A percentile compares a stretch with the other conserved stretches of the same genome.
Conservation (phyloP, 2,888 invertebrate species). For the Oxyteleia sp. region DNA sequence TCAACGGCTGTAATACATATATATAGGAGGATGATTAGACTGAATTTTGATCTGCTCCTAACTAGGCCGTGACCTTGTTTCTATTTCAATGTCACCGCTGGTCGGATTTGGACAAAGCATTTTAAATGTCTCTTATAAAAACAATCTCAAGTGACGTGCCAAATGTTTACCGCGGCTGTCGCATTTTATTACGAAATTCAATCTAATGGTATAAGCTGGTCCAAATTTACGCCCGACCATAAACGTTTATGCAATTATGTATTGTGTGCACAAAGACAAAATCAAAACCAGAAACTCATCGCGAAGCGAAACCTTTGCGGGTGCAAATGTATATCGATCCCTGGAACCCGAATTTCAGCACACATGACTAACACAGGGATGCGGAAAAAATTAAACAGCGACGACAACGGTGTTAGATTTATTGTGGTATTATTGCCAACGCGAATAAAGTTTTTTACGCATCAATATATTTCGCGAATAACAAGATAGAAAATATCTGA, state of each 20-base stretch:
- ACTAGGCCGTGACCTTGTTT: slow-evolving; percentile 66
- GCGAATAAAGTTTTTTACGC: too few relatives aligned
- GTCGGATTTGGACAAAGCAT: slow-evolving; percentile 53
- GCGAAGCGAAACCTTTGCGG: background rate
- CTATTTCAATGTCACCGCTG: slow-evolving; percentile 52
- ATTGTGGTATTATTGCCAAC: too few relatives aligned
- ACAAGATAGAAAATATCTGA: too few relatives aligned
- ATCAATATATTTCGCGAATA: too few relatives aligned
- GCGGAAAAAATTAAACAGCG: too few relatives aligned
- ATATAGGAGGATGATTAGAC: slow-evolving; percentile 52
- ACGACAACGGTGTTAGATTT: too few relatives aligned
- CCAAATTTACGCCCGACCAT: background rate
- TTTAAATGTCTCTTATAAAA: slow-evolving; percentile 59
- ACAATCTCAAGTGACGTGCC: slow-evolving; percentile 29
- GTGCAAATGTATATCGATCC: background rate
- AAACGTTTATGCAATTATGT: background rate
- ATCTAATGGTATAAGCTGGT: background rate
- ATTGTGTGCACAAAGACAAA: background rate
- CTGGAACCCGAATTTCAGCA: background rate
- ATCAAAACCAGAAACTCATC: background rate
- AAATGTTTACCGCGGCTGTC: slow-evolving; percentile 18
- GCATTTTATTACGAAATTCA: slow-evolving; percentile 25
- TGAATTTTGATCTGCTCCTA: slow-evolving; percentile 59
- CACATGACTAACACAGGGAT: background rate
- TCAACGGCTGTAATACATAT: slow-evolving; percentile 20